Base-by-base conservation (phyloP, 2,888 invertebrate species). In the Druceiella hillmani region DNA sequence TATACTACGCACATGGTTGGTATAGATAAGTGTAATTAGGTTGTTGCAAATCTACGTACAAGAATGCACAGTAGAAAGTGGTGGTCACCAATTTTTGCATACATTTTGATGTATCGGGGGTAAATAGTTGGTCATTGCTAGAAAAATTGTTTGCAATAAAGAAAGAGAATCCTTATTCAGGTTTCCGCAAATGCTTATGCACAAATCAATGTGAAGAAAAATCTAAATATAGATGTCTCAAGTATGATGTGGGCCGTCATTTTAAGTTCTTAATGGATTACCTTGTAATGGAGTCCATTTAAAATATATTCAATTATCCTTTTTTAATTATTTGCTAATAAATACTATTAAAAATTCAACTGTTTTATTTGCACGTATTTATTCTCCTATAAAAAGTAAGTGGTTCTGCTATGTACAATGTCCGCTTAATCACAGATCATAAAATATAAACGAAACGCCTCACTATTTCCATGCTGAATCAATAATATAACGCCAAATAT, bases 351-450 rank as follows among this genome's bases (percentile, higher is more conserved):
- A 24, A n/a, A 22, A 24, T 24, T 33, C 25, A 24, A 12, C 15
- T 13, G 24, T 24, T 33, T 10, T 24, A 33, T 24, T 13, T 24
- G 12, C 22, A 31, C 22, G 16, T 36, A 25, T 31, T 24, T 31
- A 17, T 36, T 30, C 16, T 3, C 30, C 16, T 24, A 16, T 36
- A 25, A 31, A 25, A 20, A 24, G 25, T 25, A 15, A 22, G 9
- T 27, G 22, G 28, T 28, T 36, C 32, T 32, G 27, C 34, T 31
- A 17, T 34, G 41, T 38, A 38, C 38, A 34, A 22, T 35, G 38
- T 41, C 41, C 38, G 41, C 34, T 41, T 41, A 38, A 34, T 41
- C 34, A 24, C 36, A 37, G 36, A 30, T 30, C 37, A 33, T 41
- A 31, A 41, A 34, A 30, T 40, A 32, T 36, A 33, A n/a, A n/a